Conservation (phyloP, 2,797 vertebrate species). For the Picus viridis region DNA sequence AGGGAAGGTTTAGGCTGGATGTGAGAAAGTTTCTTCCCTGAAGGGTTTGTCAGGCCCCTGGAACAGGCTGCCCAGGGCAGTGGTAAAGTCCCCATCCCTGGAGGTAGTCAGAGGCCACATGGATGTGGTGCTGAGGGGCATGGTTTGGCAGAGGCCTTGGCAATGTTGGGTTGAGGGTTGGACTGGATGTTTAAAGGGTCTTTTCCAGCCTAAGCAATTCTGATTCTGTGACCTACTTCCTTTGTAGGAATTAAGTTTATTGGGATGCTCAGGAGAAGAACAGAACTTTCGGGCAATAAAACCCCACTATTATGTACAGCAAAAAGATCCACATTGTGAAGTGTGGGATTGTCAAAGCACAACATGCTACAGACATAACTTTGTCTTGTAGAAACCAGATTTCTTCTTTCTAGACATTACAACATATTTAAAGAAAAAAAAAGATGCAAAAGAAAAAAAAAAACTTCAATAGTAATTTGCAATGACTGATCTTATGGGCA, state of each 20-base stretch:
- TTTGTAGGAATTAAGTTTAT: background rate
- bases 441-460: background rate
- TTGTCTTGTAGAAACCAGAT: background rate
- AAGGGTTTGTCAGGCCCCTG: no score
- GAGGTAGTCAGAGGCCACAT: no score
- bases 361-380: background rate
- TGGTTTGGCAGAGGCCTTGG: no score
- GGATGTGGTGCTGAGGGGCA: no score
- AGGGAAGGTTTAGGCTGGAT: no score
- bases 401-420: background rate
- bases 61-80: no score
- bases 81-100: no score
- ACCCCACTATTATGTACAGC: background rate
- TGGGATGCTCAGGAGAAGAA: background rate
- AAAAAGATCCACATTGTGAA: background rate
- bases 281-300: background rate
- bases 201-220: no score
- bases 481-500: slow-evolving; percentile 8
- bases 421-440: background rate
- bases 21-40: no score
- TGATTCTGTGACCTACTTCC: background rate
- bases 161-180: no score
- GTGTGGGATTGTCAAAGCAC: background rate
- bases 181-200: no score
- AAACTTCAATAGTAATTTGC: background rate